Percentiles rank a stretch among this genome's conserved stretches.
These are phyloP conservation scores for Artibeus lituratus DNA, from an alignment of 2,797 vertebrate species.

Conservation along the genomic window DNA sequence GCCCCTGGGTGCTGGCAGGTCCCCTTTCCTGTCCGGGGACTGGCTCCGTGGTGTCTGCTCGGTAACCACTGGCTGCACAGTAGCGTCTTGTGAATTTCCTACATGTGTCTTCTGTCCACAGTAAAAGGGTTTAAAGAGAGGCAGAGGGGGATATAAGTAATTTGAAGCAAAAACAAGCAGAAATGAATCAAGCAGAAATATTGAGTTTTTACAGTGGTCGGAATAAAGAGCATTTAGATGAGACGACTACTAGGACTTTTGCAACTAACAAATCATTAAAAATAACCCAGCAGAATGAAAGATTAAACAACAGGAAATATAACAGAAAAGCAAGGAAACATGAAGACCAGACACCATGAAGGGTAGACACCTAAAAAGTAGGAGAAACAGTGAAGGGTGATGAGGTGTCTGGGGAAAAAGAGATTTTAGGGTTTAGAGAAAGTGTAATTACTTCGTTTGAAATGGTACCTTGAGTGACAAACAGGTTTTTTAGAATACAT, in stretches of 20 bases:
- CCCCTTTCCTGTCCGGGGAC: neutral
- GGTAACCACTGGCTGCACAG: neutral
- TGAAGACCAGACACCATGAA: neutral
- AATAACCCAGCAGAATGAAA: neutral
- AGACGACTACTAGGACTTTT: neutral
- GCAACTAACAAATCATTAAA: neutral
- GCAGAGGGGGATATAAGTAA: neutral
- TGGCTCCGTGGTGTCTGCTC: neutral
- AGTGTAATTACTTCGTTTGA: neutral
- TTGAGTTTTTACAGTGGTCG: neutral
- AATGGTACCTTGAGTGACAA: neutral
- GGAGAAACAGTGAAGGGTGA: neutral
- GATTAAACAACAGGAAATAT: neutral
- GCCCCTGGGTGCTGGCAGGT: neutral
- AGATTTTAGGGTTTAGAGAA: neutral
- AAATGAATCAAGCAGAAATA: neutral
- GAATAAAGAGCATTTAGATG: neutral
- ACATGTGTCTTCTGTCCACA: neutral
- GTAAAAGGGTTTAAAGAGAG: neutral
- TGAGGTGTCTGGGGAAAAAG: neutral
- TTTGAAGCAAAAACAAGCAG: neutral
- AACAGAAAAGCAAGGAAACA: neutral
- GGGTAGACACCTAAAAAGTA: neutral
- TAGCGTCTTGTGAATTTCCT: neutral
- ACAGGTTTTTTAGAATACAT: neutral